These are phyloP conservation scores for Diaprepes abbreviatus DNA, from an alignment of 2,888 invertebrate genomes.

Conservation along the genomic window DNA sequence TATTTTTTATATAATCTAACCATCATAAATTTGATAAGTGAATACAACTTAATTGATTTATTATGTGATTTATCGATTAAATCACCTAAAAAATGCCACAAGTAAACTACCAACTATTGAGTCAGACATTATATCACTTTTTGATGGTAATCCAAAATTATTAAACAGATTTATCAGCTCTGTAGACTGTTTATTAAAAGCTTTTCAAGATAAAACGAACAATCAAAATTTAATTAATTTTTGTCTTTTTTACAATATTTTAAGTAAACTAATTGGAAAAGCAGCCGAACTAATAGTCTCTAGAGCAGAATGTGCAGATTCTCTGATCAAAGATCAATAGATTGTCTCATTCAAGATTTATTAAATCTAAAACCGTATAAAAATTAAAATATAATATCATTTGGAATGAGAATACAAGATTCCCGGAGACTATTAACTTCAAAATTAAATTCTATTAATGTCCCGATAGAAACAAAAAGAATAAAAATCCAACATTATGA, in stretches of 20 bases:
- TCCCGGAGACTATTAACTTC: conserved; percentile 23
- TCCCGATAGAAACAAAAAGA: not conserved
- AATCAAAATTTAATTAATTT: not conserved
- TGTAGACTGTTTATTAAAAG: conserved; percentile 14
- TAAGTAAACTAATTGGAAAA: conserved; percentile 25
- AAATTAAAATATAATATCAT: conserved; percentile 16
- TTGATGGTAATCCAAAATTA: too few relatives aligned
- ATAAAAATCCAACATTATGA: conserved; percentile 18
- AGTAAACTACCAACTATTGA: too few relatives aligned
- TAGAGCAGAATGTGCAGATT: not conserved
- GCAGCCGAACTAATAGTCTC: conserved; percentile 21
- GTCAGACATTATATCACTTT: too few relatives aligned
- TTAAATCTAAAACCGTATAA: conserved; percentile 7
- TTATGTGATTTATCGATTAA: too few relatives aligned
- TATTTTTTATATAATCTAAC: too few relatives aligned
- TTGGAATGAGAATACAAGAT: conserved; percentile 27
- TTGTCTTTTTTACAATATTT: conserved; percentile 22
- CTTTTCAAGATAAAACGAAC: conserved; percentile 9
- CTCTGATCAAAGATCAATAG: conserved; percentile 23
- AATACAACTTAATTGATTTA: too few relatives aligned
- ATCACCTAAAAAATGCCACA: too few relatives aligned
- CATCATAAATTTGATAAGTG: too few relatives aligned
- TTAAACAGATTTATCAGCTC: too few relatives aligned
- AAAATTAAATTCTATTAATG: conserved; percentile 20
- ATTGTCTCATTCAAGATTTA: conserved; percentile 29